Evolutionary conservation across 2,888 invertebrate genomes (phyloP), one percentile per base, ranked within the genome.

Genomic region (Tinea pellionella): DNA sequence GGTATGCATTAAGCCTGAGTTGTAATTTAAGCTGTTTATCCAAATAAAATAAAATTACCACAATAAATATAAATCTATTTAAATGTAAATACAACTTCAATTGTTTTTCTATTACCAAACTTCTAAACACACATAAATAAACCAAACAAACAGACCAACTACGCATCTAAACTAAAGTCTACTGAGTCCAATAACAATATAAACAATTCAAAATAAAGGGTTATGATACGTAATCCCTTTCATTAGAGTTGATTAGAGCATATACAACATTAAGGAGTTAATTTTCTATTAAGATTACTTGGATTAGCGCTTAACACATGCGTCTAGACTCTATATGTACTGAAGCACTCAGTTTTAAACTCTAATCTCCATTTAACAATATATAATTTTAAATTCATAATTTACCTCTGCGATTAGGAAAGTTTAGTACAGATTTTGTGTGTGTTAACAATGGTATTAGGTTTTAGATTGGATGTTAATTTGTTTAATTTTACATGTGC

Each of bases 261-360:
- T 47, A 15, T 8, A 15, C 15, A 47, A 2, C 47, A 16, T 13
- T 47, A 15, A 16, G 37, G 37, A 47, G 19, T 53, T 53, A 53
- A 53, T 53, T 18, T 9, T 53, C 19, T n/a, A 16, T 7, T 8
- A 18, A 53, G 16, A 53, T 53, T 53, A 24, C 53, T 7, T 18
- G 16, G 24, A 4, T 24, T 24, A 53, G n/a, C 24, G 18, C 16
- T 12, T 53, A 24, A 53, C 53, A 24, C 53, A 53, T 53, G 53
- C 19, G 53, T 53, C 53, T 53, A 53, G 53, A 53, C 53, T 19
- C 19, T 53, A 24, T 18, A 24, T 24, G 53, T 53, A 16, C 53
- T 53, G 9, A 53, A 53, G 53, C 24, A 53, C 53, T 53, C 24
- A 18, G 24, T 53, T 53, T 24, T 53, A 53, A 18, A 2, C 24